phyloP scores from a whole-genome alignment of 1,140 invertebrate species.

The Heliothis virescens region DNA sequence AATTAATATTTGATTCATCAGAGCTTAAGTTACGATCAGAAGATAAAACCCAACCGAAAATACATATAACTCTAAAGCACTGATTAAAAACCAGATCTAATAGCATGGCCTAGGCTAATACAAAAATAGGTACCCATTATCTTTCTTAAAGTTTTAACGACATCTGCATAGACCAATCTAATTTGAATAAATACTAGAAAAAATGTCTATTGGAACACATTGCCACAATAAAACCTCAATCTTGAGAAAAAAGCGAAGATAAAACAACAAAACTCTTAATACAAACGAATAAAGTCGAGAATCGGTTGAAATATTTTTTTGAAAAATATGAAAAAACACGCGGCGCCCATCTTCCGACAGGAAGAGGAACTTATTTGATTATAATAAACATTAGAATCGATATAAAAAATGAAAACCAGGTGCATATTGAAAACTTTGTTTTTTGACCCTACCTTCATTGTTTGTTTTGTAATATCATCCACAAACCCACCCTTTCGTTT shows the following conservation, averaged over 20 bases:
- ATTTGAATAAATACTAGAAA: constrained; percentile 69
- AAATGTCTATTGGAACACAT: constrained; percentile 71
- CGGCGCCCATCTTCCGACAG: constrained; percentile 80
- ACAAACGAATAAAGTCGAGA: constrained; percentile 53
- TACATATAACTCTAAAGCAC: no score
- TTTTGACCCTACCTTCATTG: constrained; percentile 65
- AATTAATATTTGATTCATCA: no score
- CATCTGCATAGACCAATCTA: constrained; percentile 78
- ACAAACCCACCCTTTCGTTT: constrained; percentile 71
- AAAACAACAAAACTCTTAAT: constrained; percentile 41
- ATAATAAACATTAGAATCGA: constrained; percentile 78
- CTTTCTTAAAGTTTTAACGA: constrained; percentile 50
- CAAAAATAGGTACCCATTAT: constrained; percentile 5
- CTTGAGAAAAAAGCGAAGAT: constrained; percentile 9
- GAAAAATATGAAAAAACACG: constrained; percentile 64
- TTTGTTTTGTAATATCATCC: constrained; percentile 81
- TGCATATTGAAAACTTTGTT: constrained; percentile 71
- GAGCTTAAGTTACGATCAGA: no score
- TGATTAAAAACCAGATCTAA: constrained; percentile 3
- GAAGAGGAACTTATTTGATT: constrained; percentile 85
- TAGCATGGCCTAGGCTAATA: neutral
- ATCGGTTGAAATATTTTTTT: constrained; percentile 56
- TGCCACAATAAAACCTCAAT: constrained; percentile 64
- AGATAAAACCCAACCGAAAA: no score
- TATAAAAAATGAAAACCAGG: constrained; percentile 79